Conservation (phyloP, 2,888 invertebrate genomes). For the Tortrix viridana region DNA sequence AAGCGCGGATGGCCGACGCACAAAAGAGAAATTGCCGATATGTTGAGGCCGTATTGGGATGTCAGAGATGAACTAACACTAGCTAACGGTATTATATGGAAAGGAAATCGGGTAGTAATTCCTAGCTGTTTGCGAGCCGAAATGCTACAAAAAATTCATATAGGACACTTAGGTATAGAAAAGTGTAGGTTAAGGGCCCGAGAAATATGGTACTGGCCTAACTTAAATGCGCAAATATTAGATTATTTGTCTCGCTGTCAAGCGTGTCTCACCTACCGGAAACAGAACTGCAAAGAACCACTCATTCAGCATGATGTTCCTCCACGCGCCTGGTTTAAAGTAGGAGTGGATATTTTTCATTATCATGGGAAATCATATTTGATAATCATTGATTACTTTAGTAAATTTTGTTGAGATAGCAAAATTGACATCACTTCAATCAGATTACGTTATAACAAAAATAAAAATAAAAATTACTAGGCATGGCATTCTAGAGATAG, state of each 20-base stretch:
- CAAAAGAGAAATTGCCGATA: conserved; percentile 22
- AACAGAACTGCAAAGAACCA: conserved; percentile 7
- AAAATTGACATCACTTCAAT: neutral
- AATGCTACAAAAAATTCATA: conserved; percentile 29
- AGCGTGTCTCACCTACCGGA: conserved; percentile 6
- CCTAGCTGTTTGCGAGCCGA: conserved; percentile 30
- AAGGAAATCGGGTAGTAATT: conserved; percentile 34
- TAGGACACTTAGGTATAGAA: neutral
- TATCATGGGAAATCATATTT: conserved; percentile 2
- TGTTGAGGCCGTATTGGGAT: conserved; percentile 31
- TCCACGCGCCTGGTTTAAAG: neutral
- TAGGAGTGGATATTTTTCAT: no score
- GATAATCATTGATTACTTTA: neutral
- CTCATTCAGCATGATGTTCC: neutral
- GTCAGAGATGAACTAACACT: conserved; percentile 34
- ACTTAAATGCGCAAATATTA: conserved; percentile 4
- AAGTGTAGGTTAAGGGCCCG: conserved; percentile 5
- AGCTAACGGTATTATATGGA: conserved; percentile 31
- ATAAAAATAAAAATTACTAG: neutral
- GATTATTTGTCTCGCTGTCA: conserved; percentile 7
- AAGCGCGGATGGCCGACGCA: conserved; percentile 34
- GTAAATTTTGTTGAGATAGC: neutral
- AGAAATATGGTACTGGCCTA: conserved; percentile 5
- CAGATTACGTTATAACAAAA: neutral
- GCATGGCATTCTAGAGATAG: conserved; percentile 3